A percentile compares a stretch with the other conserved stretches of the same genome.
phyloP scores from a whole-genome alignment of 92 coral and sea anemone species.

The Heliopora coerulea region DNA sequence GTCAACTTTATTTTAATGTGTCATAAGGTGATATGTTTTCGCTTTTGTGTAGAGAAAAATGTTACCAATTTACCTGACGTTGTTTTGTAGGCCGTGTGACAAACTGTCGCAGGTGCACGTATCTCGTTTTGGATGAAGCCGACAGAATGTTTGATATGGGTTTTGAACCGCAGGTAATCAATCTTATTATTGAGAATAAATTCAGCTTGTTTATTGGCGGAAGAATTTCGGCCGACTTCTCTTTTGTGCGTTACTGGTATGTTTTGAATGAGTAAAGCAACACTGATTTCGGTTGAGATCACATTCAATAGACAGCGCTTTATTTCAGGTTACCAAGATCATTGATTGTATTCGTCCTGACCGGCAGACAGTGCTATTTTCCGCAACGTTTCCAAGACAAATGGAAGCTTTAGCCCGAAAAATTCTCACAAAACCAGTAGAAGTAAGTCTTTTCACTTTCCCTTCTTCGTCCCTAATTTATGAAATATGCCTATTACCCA shows the following conservation, averaged over 20 bases:
- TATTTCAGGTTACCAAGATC: slow-evolving; percentile 79
- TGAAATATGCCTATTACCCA: no score
- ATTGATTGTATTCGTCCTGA: slow-evolving; percentile 94
- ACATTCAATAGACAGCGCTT: no score
- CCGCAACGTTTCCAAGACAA: slow-evolving; percentile 97
- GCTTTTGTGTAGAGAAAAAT: no score
- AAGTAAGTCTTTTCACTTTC: no score
- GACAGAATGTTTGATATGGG: slow-evolving; percentile 99
- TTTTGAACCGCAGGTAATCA: slow-evolving; percentile 97
- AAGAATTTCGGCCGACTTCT: no score
- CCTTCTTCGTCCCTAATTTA: no score
- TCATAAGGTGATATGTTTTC: no score
- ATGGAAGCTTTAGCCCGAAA: slow-evolving; percentile 95
- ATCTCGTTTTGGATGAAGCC: slow-evolving; percentile 94
- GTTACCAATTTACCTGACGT: no score
- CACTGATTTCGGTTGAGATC: no score
- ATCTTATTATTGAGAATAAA: no score
- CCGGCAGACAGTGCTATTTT: slow-evolving; percentile 93
- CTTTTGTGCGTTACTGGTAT: not conserved
- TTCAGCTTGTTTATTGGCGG: no score
- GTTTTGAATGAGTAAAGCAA: not conserved
- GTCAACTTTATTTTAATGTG: no score
- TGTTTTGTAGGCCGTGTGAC: slow-evolving; percentile 84
- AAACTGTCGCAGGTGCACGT: slow-evolving; percentile 95
- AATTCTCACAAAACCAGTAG: slow-evolving; percentile 82